Percentiles rank a stretch among this genome's conserved stretches.
These are phyloP conservation scores for Tenthredo scrophulariae DNA, from an alignment of 2,888 invertebrate species.

Conservation along the genomic window DNA sequence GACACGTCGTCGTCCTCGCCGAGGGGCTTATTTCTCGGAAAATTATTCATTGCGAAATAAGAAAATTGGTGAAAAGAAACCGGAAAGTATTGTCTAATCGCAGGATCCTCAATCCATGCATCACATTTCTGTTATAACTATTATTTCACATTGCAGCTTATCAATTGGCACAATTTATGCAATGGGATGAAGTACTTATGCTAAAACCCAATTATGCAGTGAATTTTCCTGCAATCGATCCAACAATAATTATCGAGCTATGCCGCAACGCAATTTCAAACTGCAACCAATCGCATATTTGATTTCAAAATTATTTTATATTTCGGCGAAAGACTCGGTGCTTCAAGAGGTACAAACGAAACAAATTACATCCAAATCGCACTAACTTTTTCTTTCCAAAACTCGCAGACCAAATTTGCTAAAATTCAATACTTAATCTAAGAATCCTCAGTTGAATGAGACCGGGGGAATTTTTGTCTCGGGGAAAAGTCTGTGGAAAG, in stretches of 20 bases:
- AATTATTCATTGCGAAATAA: neutral
- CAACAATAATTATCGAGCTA: neutral
- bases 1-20: conserved; percentile 55
- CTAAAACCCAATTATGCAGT: neutral
- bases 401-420: neutral
- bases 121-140: neutral
- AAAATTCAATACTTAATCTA: neutral
- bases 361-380: neutral
- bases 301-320: neutral
- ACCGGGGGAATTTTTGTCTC: neutral
- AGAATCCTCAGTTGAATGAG: neutral
- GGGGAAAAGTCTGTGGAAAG: neutral
- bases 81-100: neutral
- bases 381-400: neutral
- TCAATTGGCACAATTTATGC: neutral
- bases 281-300: neutral
- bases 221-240: neutral
- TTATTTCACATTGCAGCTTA: neutral
- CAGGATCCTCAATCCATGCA: neutral
- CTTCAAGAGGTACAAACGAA: neutral
- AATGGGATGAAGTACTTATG: neutral
- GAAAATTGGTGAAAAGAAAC: neutral
- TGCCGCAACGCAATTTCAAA: neutral
- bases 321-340: neutral
- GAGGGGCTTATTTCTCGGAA: neutral